These are phyloP conservation scores for Acanthopagrus latus DNA, from an alignment of 2,797 vertebrate species.

Conservation along the genomic window DNA sequence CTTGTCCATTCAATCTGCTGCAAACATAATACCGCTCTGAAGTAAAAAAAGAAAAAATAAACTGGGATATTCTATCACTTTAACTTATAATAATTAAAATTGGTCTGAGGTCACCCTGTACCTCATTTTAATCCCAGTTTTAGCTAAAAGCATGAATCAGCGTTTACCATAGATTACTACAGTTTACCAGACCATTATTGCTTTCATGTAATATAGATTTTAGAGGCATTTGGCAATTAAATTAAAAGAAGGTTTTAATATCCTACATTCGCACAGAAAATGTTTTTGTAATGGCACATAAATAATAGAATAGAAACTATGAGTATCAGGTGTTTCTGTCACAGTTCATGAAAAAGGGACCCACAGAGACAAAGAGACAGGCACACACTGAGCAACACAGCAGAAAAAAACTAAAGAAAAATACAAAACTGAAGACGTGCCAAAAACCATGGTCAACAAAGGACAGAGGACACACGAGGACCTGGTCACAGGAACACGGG, in stretches of 20 bases:
- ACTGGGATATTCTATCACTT: background rate
- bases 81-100: background rate
- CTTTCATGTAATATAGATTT: background rate
- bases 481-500: no score
- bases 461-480: no score
- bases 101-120: background rate
- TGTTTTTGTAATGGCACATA: background rate
- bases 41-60: background rate
- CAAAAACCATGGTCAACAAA: no score
- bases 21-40: background rate
- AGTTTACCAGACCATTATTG: background rate
- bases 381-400: no score
- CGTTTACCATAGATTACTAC: background rate
- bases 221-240: background rate
- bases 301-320: background rate
- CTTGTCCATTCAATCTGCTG: constrained; percentile 12
- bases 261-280: background rate
- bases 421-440: no score
- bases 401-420: no score
- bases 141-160: constrained; percentile 3
- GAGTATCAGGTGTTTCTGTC: no score
- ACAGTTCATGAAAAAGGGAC: no score
- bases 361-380: no score
- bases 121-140: background rate
- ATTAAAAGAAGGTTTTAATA: background rate